Evolutionary conservation across 2,797 vertebrate species (phyloP).

Genomic region (Rhynchonycteris naso): DNA sequence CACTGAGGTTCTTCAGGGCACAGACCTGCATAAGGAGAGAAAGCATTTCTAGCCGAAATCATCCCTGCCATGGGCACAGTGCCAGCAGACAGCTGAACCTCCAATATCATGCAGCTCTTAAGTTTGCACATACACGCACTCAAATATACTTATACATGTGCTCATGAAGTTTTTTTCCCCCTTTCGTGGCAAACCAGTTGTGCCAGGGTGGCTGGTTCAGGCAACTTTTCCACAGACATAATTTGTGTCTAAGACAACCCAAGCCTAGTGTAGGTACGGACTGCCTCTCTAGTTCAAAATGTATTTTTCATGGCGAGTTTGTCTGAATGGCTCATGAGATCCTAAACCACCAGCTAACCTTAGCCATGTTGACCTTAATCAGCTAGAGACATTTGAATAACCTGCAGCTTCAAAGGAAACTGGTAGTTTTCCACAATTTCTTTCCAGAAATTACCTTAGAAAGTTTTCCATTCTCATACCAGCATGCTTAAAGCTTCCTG

Average conservation of each 20-base stretch:
- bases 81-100: background rate
- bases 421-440: background rate
- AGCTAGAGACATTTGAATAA: conserved; percentile 5
- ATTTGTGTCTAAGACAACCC: background rate
- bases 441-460: background rate
- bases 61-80: background rate
- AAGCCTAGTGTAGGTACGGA: background rate
- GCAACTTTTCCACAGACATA: background rate
- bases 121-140: background rate
- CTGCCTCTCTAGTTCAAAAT: conserved; percentile 8
- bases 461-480: background rate
- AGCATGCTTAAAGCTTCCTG: background rate
- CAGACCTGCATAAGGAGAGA: background rate
- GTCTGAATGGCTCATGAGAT: background rate
- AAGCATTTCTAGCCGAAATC: background rate
- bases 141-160: background rate
- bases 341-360: background rate
- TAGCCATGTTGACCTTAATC: background rate
- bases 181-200: background rate
- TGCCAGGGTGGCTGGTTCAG: background rate
- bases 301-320: background rate
- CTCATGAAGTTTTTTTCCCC: background rate
- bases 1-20: background rate
- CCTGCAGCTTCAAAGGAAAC: background rate
- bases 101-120: background rate